A percentile compares a stretch with the other conserved stretches of the same genome.
Evolutionary conservation across 2,888 invertebrate species (phyloP).

Genomic region (Euzetes globulus): DNA sequence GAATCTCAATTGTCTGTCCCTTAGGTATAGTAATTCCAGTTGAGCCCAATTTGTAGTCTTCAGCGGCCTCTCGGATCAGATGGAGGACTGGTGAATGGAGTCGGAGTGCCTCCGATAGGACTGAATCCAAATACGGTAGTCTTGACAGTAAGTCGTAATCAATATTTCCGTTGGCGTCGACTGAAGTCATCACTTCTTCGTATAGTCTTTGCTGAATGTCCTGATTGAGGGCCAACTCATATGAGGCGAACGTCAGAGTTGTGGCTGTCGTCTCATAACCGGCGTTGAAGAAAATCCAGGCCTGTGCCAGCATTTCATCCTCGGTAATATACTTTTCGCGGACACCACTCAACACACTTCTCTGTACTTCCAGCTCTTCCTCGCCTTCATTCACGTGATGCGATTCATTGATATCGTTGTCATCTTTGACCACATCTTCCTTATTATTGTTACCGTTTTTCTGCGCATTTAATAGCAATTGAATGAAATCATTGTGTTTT

Average conservation of each 20-base stretch:
- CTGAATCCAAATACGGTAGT: not conserved
- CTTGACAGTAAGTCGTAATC: not conserved
- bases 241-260: not conserved
- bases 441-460: not conserved
- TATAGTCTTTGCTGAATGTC: not conserved
- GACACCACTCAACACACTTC: not conserved
- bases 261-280: not conserved
- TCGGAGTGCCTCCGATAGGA: no score
- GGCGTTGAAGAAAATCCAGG: not conserved
- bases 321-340: not conserved
- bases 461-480: constrained; percentile 52
- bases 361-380: not conserved
- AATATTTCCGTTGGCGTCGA: not conserved
- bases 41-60: no score
- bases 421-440: not conserved
- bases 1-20: no score
- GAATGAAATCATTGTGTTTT: constrained; percentile 54
- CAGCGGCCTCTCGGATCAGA: no score
- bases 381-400: not conserved
- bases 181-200: not conserved
- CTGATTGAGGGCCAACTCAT: not conserved
- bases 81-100: no score
- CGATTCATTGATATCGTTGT: not conserved
- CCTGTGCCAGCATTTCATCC: not conserved
- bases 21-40: no score